phyloP scores from a whole-genome alignment of 2,113 vertebrate species.

The Tor tambroides region DNA sequence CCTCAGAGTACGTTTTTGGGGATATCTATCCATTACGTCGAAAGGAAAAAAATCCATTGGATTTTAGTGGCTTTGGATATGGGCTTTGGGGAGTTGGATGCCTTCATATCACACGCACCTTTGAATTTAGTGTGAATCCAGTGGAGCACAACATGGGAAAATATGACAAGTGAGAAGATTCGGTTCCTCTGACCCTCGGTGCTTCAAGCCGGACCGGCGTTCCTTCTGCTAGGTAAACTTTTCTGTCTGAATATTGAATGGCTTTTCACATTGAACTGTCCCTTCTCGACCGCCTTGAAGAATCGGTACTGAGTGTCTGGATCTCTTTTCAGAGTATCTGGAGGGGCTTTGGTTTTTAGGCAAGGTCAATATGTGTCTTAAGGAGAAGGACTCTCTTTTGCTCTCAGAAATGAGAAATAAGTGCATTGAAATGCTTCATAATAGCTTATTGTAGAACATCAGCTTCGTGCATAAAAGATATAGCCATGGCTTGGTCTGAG shows the following conservation, averaged over 20 bases:
- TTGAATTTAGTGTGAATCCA: conserved; percentile 55
- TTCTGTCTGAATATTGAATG: background rate
- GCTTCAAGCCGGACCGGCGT: conserved; percentile 64
- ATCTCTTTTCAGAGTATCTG: background rate
- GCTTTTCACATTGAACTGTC: background rate
- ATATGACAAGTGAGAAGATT: conserved; percentile 65
- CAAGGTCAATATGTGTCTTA: conserved; percentile 18
- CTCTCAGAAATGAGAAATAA: background rate
- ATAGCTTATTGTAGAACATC: background rate
- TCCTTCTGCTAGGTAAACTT: conserved; percentile 69
- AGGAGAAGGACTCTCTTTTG: background rate
- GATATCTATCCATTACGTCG: conserved; percentile 23
- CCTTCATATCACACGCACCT: conserved; percentile 50
- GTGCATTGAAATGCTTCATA: background rate
- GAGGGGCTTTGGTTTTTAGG: background rate
- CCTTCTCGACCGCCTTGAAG: background rate
- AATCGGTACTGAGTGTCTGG: background rate
- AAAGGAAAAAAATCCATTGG: conserved; percentile 44
- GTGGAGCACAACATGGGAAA: conserved; percentile 62
- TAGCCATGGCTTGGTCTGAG: conserved; percentile 6
- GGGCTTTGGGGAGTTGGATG: conserved; percentile 56
- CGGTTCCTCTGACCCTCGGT: conserved; percentile 61
- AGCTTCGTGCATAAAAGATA: background rate
- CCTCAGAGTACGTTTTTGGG: conserved; percentile 43
- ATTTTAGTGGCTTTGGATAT: conserved; percentile 59